Percentiles rank a stretch among this genome's conserved stretches.
Conservation (phyloP, 2,113 vertebrate genomes). For the Sapayoa aenigma region DNA sequence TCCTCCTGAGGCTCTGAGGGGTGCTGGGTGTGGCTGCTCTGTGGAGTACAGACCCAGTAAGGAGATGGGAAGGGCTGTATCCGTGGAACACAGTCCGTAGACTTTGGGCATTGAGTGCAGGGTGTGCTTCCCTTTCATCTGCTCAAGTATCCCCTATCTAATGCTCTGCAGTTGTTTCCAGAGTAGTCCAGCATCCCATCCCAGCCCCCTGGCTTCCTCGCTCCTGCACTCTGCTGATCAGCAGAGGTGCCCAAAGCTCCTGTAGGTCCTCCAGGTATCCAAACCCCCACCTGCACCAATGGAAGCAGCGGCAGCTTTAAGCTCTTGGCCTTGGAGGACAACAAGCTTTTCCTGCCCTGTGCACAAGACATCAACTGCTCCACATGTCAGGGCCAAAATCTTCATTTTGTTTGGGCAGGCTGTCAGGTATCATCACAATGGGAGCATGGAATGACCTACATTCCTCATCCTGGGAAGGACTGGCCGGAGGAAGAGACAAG, state of each 20-base stretch:
- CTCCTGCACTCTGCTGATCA: not conserved
- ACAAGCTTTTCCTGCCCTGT: not conserved
- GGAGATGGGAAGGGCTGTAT: not conserved
- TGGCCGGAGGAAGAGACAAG: not conserved
- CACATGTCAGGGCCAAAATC: not conserved
- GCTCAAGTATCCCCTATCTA: rapidly evolving
- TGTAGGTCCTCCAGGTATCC: not conserved
- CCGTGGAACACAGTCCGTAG: rapidly evolving
- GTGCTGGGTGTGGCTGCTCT: rapidly evolving
- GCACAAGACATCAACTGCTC: not conserved
- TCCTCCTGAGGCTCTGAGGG: not conserved
- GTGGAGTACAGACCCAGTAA: rapidly evolving
- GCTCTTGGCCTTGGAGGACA: not conserved
- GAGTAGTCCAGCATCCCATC: not conserved
- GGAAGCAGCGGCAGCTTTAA: not conserved
- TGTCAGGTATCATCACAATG: not conserved
- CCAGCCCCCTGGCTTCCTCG: not conserved
- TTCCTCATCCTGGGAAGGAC: not conserved
- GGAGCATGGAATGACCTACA: not conserved
- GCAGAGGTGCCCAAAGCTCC: not conserved
- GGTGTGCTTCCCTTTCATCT: not conserved
- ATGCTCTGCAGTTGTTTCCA: not conserved
- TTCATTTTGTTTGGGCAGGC: not conserved
- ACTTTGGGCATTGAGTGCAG: not conserved
- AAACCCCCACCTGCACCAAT: not conserved